These are phyloP conservation scores for Pycnonotus jocosus DNA, from an alignment of 2,113 vertebrate genomes.

Conservation along the genomic window DNA sequence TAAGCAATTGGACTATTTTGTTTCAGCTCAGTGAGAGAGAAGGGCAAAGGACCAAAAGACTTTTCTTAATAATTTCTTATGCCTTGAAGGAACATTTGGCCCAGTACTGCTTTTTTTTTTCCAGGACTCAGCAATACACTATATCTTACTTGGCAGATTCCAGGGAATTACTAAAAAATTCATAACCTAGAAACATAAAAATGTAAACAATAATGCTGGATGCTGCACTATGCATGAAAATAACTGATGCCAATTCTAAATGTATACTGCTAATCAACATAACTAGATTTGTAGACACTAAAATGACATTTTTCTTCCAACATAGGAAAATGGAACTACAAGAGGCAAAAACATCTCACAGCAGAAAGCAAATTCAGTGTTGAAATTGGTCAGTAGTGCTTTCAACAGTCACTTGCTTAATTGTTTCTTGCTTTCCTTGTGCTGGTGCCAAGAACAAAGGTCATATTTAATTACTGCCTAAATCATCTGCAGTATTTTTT, in stretches of 20 bases:
- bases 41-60: neutral
- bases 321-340: neutral
- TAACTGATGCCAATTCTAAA: conserved; percentile 36
- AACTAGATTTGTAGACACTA: neutral
- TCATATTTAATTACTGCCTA: conserved; percentile 31
- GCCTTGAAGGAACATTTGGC: neutral
- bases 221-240: neutral
- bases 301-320: conserved; percentile 25
- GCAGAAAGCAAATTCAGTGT: conserved; percentile 8
- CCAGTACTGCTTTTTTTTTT: neutral
- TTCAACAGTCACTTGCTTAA: conserved; percentile 33
- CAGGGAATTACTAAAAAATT: conserved; percentile 36
- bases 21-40: neutral
- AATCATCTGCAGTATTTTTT: neutral
- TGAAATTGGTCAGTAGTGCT: conserved; percentile 15
- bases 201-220: conserved; percentile 20
- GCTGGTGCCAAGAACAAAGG: conserved; percentile 50
- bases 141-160: conserved; percentile 39
- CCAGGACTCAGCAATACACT: neutral
- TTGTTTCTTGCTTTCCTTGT: conserved; percentile 45
- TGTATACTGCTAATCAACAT: conserved; percentile 40
- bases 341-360: conserved; percentile 14
- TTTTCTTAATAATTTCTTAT: neutral
- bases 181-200: conserved; percentile 54
- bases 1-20: neutral